A percentile compares a stretch with the other conserved stretches of the same genome.
phyloP scores from a whole-genome alignment of 2,113 vertebrate genomes.

The Capreolus pygargus region DNA sequence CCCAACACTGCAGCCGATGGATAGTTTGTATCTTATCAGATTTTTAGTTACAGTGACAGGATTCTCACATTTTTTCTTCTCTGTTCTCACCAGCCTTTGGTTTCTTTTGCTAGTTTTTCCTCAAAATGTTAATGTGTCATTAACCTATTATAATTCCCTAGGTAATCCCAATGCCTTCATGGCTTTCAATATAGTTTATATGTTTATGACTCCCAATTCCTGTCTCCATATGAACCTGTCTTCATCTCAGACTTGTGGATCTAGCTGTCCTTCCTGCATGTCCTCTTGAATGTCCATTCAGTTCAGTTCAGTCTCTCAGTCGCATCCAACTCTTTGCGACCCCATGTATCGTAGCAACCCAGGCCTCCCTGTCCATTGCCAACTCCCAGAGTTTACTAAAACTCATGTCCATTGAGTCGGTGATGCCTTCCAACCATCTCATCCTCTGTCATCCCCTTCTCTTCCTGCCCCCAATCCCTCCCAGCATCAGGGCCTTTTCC shows the following conservation, averaged over 20 bases:
- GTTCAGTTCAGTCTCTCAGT: too few species aligned
- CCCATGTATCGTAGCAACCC: too few species aligned
- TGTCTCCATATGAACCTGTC: neutral
- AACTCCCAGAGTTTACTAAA: too few species aligned
- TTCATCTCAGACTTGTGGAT: neutral
- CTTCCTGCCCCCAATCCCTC: too few species aligned
- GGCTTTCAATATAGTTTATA: neutral
- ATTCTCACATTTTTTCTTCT: neutral
- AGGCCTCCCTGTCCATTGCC: too few species aligned
- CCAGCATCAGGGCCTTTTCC: too few species aligned
- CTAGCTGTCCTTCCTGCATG: neutral
- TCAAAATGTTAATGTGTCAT: neutral
- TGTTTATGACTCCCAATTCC: neutral
- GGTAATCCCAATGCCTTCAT: neutral
- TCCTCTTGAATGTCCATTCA: neutral
- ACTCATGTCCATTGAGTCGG: too few species aligned
- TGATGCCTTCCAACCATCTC: too few species aligned
- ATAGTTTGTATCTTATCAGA: neutral
- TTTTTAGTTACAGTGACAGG: neutral
- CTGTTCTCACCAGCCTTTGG: neutral
- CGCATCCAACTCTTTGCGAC: too few species aligned
- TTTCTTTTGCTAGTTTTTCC: neutral
- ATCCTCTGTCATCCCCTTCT: too few species aligned
- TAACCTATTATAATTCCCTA: neutral
- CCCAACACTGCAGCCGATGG: rapidly evolving